Evolutionary conservation across 2,888 invertebrate genomes (phyloP), one percentile per base, ranked within the genome.

Genomic region (Aphidius colemani): DNA sequence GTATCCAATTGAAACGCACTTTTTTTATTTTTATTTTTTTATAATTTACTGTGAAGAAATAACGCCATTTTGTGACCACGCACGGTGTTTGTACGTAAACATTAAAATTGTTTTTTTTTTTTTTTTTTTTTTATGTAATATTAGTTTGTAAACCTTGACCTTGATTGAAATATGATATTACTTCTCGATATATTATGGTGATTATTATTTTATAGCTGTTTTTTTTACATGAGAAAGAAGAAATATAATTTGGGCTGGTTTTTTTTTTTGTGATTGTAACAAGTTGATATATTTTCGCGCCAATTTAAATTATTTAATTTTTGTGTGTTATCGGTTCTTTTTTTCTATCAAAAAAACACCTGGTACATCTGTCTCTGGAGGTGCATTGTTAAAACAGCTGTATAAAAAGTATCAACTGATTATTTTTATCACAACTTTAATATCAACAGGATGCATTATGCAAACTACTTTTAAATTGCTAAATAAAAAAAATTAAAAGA

Each of bases 51-150:
- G 3, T 30, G 30, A 5, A 30, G 30, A 30, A 30, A 59, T 64
- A 70, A 74, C 76, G 76, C 76, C 76, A 76, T 76, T 76, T 76
- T 76, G 76, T 76, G 75, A 68, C 65, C 72, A 69, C 72, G 70
- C 70, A 71, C 68, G 61, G 57, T 62, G 69, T 63, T 30, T 30
- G 66, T 62, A 74, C 72, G 73, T 75, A 76, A 76, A 76, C 76
- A 76, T 73, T 72, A 71, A 66, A 71, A 70, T n/a, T 69, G 73
- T 75, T 75, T 76, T 75, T 71, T 30, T 30, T 30, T 30, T 30
- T 30, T 2, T 30, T 75, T 72, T 67, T 70, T 63, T 66, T 72
- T 74, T 66, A 68, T 61, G 53, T 44, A 49, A n/a, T 53, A 50
- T 43, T 50, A n/a, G 49, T 49, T 60, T 43, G 39, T 10, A 44